These are phyloP conservation scores for Xiphydria camelus DNA, from an alignment of 2,888 invertebrate species.

Conservation along the genomic window DNA sequence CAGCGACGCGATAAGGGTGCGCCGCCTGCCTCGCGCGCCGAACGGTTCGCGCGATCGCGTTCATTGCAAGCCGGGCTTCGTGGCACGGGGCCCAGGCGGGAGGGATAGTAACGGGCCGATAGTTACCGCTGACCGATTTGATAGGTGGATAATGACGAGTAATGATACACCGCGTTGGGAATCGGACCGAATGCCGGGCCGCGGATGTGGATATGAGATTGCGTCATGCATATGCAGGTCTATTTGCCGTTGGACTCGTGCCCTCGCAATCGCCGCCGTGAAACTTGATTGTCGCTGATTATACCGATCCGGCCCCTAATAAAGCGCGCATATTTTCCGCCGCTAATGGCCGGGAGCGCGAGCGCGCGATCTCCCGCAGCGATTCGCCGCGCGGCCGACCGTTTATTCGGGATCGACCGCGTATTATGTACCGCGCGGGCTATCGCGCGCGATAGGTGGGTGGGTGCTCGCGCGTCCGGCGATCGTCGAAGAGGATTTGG, in stretches of 20 bases:
- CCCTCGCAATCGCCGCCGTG: conserved; percentile 49
- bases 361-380: conserved; percentile 6
- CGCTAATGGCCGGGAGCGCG: conserved; percentile 13
- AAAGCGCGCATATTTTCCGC: conserved; percentile 41
- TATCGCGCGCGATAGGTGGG: too few relatives aligned
- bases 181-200: conserved; percentile 27
- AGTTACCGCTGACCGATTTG: conserved; percentile 54
- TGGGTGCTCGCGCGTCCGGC: too few relatives aligned
- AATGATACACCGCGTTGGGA: conserved; percentile 50
- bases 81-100: conserved; percentile 21
- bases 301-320: conserved; percentile 45
- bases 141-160: conserved; percentile 56
- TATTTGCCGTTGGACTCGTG: conserved; percentile 48
- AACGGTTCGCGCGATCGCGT: conserved; percentile 3
- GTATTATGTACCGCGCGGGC: conserved; percentile 11
- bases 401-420: too few relatives aligned
- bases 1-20: too few relatives aligned
- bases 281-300: conserved; percentile 56
- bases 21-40: too few relatives aligned
- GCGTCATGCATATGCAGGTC: conserved; percentile 56
- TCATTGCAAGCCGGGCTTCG: conserved; percentile 25
- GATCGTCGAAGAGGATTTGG: conserved; percentile 6
- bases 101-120: conserved; percentile 33
- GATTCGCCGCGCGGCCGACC: too few relatives aligned
- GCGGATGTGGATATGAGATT: conserved; percentile 52